Base-by-base conservation (phyloP, 2,888 invertebrate species). In the Brachylomia viminalis region DNA sequence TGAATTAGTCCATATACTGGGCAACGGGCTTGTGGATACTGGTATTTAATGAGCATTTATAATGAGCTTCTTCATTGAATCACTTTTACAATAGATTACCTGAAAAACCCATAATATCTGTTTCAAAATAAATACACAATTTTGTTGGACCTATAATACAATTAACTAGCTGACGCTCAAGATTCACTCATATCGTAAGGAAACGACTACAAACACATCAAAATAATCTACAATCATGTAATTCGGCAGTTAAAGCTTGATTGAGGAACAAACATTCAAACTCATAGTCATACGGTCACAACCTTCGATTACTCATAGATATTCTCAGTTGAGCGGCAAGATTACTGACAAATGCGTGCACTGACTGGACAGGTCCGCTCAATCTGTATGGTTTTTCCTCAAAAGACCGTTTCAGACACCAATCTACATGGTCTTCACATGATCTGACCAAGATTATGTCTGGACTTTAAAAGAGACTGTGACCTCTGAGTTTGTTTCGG, bases 21-120 rank as follows among this genome's bases (percentile, higher is more conserved):
- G 27, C 13, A 23, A n/a, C 38, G 0, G 38, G n/a, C n/a, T 54
- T 61, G n/a, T 30, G 1, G 4, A 59, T 17, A 30, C 30, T 11
- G 3, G 5, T 45, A 33, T 76, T 58, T 30, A 42, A 20, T 23
- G 33, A 73, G 7, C 56, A n/a, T 73, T 6, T 33, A 27, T 56
- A n/a, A 56, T 45, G 20, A 23, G n/a, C 10, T 47, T 73, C 11
- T 49, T 42, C 1, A 38, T 38, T 47, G 68, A 79, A 56, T 33
- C 23, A 77, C 30, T 27, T 71, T 23, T 1, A 20, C 3, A 33
- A 20, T 38, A 30, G 15, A 6, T 27, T 11, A 27, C 30, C 45
- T 45, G 3, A 17, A 45, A 52, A 54, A 54, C 11, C 27, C 20
- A 17, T 49, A n/a, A 27, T 7, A 0, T 42, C 7, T 30, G 7